A percentile compares a stretch with the other conserved stretches of the same genome.
phyloP scores from a whole-genome alignment of 2,797 vertebrate genomes.

The Fratercula arctica region DNA sequence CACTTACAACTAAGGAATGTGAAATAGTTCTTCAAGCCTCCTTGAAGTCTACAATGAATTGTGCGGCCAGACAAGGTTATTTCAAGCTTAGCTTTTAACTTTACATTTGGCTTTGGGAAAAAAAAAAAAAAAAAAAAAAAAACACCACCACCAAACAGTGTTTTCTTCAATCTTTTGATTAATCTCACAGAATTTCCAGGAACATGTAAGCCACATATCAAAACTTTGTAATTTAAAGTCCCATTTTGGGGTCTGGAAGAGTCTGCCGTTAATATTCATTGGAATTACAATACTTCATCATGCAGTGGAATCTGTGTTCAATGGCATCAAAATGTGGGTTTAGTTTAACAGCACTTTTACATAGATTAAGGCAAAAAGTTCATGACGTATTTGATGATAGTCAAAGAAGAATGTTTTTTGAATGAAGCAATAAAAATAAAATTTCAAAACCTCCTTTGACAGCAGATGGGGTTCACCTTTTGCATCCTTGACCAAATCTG shows the following conservation, averaged over 20 bases:
- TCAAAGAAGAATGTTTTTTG: neutral
- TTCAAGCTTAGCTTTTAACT: conserved; percentile 11
- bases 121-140: neutral
- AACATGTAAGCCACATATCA: neutral
- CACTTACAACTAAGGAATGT: conserved; percentile 11
- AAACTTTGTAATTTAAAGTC: neutral
- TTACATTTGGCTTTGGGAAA: neutral
- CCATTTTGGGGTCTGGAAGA: neutral
- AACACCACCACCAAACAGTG: neutral
- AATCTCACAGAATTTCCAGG: conserved; percentile 17
- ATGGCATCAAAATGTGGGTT: neutral
- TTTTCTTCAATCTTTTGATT: conserved; percentile 25
- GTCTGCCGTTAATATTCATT: neutral
- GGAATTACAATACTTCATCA: neutral
- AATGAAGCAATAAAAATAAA: neutral
- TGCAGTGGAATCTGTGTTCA: neutral
- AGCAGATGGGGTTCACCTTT: neutral
- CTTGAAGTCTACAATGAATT: neutral
- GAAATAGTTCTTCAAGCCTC: conserved; percentile 1
- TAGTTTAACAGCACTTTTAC: neutral
- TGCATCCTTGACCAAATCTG: neutral
- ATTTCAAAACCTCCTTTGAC: neutral
- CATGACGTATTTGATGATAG: neutral
- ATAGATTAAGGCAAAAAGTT: neutral
- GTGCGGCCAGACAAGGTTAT: neutral